These are phyloP conservation scores for Patella ulyssiponensis DNA, from an alignment of 2,888 invertebrate genomes.

Conservation along the genomic window DNA sequence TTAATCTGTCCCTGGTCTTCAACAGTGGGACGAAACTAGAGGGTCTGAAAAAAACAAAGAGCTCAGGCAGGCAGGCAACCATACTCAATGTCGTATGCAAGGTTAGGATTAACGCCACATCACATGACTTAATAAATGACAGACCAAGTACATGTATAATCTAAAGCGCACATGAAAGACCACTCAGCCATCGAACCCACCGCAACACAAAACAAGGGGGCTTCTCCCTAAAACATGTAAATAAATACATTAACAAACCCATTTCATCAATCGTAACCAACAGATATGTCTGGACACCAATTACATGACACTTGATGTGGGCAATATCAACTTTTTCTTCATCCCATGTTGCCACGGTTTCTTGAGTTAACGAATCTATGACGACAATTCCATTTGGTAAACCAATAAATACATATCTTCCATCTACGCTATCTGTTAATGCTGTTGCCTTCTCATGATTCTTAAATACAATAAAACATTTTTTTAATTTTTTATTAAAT, in stretches of 20 bases:
- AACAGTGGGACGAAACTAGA: too few species aligned
- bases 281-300: conserved; percentile 54
- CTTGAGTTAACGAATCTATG: conserved; percentile 52
- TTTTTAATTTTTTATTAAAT: background rate
- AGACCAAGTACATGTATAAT: too few species aligned
- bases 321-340: conserved; percentile 60
- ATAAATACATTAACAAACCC: conserved; percentile 48
- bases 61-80: too few species aligned
- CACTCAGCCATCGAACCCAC: too few species aligned
- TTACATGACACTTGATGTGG: conserved; percentile 44
- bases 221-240: background rate
- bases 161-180: too few species aligned
- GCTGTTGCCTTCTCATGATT: conserved; percentile 50
- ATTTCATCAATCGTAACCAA: conserved; percentile 64
- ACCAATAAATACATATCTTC: conserved; percentile 62
- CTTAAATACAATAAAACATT: conserved; percentile 40
- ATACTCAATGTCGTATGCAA: too few species aligned
- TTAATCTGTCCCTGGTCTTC: too few species aligned
- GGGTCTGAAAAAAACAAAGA: too few species aligned
- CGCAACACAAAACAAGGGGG: too few species aligned
- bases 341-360: conserved; percentile 55
- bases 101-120: too few species aligned
- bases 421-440: conserved; percentile 59
- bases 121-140: too few species aligned
- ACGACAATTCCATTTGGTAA: conserved; percentile 59